Evolutionary conservation across 2,797 vertebrate genomes (phyloP).

Genomic region (Notoglanidium macrostoma): DNA sequence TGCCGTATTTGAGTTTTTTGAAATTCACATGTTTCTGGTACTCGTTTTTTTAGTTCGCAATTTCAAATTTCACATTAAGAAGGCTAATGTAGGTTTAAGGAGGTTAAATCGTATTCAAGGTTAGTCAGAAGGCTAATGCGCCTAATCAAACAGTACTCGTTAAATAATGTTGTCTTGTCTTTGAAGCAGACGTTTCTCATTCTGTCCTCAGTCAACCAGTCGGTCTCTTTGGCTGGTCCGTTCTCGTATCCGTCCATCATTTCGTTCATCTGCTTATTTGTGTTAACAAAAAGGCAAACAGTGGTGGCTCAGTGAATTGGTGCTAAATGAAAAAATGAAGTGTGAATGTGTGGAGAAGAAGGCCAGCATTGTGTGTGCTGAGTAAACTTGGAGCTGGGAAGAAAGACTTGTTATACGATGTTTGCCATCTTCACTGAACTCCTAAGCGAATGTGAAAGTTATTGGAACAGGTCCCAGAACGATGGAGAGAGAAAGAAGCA

Average conservation of each 20-base stretch:
- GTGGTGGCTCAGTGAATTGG: slow-evolving; percentile 40
- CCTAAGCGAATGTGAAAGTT: background rate
- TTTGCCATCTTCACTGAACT: slow-evolving; percentile 5
- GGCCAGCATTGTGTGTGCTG: slow-evolving; percentile 10
- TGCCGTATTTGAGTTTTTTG: too few species aligned
- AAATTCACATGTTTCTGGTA: too few species aligned
- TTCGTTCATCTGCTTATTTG: slow-evolving; percentile 40
- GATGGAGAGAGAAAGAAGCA: background rate
- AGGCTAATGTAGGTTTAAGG: too few species aligned
- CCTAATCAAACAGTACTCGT: background rate
- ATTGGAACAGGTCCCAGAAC: background rate
- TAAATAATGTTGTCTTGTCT: background rate
- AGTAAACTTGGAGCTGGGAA: slow-evolving; percentile 28
- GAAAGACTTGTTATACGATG: slow-evolving; percentile 11
- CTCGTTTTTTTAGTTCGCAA: too few species aligned
- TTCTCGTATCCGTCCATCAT: slow-evolving; percentile 24
- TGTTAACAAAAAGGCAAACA: slow-evolving; percentile 52
- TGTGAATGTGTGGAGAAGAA: slow-evolving; percentile 20
- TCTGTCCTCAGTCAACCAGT: background rate
- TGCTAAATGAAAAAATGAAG: slow-evolving; percentile 39
- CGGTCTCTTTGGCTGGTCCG: background rate
- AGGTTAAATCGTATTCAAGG: too few species aligned
- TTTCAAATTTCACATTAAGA: too few species aligned
- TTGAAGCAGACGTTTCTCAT: background rate
- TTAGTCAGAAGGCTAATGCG: too few species aligned